These are phyloP conservation scores for Polymixis lichenea DNA, from an alignment of 2,888 invertebrate species.

Conservation along the genomic window DNA sequence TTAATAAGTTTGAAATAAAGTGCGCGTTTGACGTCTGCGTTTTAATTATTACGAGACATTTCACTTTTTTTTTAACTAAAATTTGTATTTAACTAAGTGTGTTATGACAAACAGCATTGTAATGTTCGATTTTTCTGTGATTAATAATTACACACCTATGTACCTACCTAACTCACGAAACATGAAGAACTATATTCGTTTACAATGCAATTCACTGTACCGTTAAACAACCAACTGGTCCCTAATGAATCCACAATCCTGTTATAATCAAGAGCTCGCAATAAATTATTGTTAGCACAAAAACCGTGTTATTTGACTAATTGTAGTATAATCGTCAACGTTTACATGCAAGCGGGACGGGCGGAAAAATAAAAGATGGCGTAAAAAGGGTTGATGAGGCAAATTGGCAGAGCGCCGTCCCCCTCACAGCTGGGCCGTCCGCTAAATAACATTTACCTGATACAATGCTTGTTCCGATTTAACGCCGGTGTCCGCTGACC, in stretches of 20 bases:
- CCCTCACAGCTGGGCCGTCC: constrained; percentile 53
- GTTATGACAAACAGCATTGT: background rate
- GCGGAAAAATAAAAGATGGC: constrained; percentile 55
- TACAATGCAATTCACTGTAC: background rate
- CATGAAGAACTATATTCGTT: background rate
- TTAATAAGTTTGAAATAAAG: background rate
- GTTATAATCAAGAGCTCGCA: constrained; percentile 6
- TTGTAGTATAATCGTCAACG: constrained; percentile 62
- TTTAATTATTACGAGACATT: background rate
- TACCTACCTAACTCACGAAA: background rate
- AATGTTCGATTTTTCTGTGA: background rate
- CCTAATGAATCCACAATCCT: constrained; percentile 21
- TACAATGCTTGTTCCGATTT: constrained; percentile 43
- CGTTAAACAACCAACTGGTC: background rate
- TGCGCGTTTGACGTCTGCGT: background rate
- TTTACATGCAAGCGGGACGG: constrained; percentile 56
- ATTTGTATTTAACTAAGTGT: background rate
- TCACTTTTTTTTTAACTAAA: background rate
- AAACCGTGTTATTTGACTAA: constrained; percentile 59
- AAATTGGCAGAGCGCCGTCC: constrained; percentile 68
- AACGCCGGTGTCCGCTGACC: constrained; percentile 29
- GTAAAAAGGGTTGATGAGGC: constrained; percentile 61
- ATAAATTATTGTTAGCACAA: constrained; percentile 45
- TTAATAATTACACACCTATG: background rate
- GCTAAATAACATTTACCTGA: constrained; percentile 67